Conservation (phyloP, 2,113 vertebrate species). For the Shinisaurus crocodilurus region DNA sequence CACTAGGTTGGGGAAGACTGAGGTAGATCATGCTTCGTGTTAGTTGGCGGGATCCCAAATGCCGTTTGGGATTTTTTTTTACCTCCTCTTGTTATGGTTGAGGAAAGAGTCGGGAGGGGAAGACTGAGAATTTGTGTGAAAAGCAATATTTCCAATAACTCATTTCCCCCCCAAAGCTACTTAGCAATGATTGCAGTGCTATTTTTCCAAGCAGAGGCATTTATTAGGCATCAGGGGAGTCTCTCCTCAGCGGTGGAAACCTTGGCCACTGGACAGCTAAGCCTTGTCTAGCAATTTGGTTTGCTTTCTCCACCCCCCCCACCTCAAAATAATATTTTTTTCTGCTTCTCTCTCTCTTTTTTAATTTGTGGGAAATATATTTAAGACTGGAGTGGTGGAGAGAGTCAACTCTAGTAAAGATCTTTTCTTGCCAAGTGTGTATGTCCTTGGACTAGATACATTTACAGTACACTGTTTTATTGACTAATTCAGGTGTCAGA, state of each 20-base stretch:
- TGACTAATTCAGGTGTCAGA: background rate
- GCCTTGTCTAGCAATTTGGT: no score
- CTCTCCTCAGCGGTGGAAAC: background rate
- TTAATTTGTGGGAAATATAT: background rate
- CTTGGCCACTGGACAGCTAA: background rate
- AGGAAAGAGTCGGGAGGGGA: no score
- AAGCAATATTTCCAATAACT: no score
- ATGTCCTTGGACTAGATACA: background rate
- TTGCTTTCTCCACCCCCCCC: background rate
- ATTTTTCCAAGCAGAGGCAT: background rate
- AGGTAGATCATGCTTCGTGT: no score
- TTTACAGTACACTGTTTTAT: background rate
- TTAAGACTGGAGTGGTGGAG: background rate
- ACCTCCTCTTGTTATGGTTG: no score
- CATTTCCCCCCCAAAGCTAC: no score
- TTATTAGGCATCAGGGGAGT: background rate
- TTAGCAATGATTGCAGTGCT: background rate
- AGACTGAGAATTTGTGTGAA: no score
- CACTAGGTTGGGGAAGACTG: no score
- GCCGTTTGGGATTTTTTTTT: no score
- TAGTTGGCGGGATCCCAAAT: no score
- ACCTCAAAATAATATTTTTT: background rate
- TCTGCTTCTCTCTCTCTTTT: background rate
- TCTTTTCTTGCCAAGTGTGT: background rate
- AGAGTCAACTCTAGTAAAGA: background rate